Base-by-base conservation (phyloP, 1,140 invertebrate species). In the Harlomillsia oculata region DNA sequence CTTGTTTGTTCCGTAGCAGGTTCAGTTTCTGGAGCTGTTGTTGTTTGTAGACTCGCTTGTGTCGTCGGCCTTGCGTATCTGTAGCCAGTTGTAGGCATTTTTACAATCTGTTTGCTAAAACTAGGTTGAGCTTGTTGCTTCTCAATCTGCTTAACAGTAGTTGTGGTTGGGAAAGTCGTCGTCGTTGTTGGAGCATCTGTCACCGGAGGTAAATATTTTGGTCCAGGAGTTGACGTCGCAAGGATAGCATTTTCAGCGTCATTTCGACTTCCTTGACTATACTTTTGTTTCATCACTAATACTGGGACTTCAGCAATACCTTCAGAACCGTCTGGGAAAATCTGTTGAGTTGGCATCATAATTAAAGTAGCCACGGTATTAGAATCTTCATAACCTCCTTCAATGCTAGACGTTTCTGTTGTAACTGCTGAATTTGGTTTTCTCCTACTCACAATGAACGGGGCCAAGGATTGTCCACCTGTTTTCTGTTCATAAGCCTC, bases 401-500 rank as follows among this genome's bases (percentile, higher is more conserved):
- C 21, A 13, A 8, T 28, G 28, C 18, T 13, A 9, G 29, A 21
- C 11, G 16, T 18, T 28, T 23, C 18, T 1, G 37, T 48, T 48
- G 39, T 23, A 13, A 21, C 28, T 11, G 21, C 30, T 2, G 18
- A n/a, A n/a, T 37, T 36, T 5, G 45, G 45, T 34, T 6, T 20
- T 32, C 25, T 21, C 13, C 51, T n/a, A 29, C 59, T 62, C 2
- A 58, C 56, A 51, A 62, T 55, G 14, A 50, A 52, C 8, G 60
- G 60, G 20, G 20, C 14, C 8, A 56, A 4, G 0, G 18, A 21
- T 25, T 45, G 29, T 13, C 28, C 16, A 40, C 26, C n/a, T 2
- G 41, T 40, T 45, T 59, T 55, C 32, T 46, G 40, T 41, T 59
- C 56, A 29, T 62, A 62, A 6, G 55, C 60, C 32, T 62, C 60